These are phyloP conservation scores for Burhinus bistriatus DNA, from an alignment of 2,113 vertebrate genomes.

Conservation along the genomic window DNA sequence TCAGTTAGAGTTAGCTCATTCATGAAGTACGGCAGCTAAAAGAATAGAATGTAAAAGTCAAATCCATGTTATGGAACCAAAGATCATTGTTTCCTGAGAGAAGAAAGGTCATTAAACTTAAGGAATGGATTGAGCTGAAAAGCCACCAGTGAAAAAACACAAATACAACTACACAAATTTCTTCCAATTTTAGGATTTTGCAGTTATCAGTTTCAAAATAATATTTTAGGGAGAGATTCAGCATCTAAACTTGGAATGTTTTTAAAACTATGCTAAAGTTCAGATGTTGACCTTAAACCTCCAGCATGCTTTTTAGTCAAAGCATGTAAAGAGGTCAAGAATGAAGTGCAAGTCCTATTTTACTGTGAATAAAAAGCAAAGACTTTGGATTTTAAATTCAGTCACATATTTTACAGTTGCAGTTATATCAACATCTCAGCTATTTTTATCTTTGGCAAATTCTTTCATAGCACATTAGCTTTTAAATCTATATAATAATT, in stretches of 20 bases:
- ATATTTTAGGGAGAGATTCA: background rate
- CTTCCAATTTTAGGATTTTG: background rate
- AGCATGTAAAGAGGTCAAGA: background rate
- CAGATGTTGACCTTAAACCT: background rate
- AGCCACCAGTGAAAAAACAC: background rate
- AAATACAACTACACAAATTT: background rate
- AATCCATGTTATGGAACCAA: background rate
- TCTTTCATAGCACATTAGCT: background rate
- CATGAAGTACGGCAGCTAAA: slow-evolving; percentile 96
- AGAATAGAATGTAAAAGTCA: background rate
- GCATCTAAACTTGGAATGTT: background rate
- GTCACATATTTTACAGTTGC: background rate
- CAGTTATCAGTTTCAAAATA: background rate
- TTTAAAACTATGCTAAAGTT: background rate
- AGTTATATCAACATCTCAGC: background rate
- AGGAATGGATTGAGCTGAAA: background rate
- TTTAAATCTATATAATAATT: background rate
- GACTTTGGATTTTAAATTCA: background rate
- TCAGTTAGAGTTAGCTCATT: slow-evolving; percentile 96
- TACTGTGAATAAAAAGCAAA: background rate
- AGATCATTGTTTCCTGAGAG: background rate
- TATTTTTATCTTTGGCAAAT: background rate
- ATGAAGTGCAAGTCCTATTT: background rate
- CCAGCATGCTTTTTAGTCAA: background rate
- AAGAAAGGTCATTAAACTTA: background rate